A percentile compares a stretch with the other conserved stretches of the same genome.
Conservation (phyloP, 2,113 vertebrate species). For the Urocitellus parryii region DNA sequence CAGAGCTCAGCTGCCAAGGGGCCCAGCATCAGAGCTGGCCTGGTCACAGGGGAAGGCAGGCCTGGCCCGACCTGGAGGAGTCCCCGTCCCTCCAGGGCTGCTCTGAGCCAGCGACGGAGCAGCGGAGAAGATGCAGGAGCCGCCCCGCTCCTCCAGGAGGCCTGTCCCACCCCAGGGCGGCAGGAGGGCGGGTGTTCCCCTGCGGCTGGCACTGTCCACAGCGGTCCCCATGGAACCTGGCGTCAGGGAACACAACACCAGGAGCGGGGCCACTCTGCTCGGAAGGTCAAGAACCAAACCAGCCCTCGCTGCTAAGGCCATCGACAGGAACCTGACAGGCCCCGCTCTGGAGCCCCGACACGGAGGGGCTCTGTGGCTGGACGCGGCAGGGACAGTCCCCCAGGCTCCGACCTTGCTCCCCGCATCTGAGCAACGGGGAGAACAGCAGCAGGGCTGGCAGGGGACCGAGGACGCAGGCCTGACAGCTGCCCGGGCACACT, state of each 20-base stretch:
- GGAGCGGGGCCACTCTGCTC: not conserved
- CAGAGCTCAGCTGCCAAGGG: not conserved
- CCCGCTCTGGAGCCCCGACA: rapidly evolving
- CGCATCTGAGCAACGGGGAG: conserved; percentile 2
- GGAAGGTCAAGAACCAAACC: not conserved
- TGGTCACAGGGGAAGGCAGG: conserved; percentile 40
- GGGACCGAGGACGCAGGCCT: not conserved
- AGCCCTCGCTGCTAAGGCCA: not conserved
- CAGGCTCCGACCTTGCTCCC: not conserved
- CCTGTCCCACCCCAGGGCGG: rapidly evolving
- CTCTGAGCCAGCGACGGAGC: not conserved
- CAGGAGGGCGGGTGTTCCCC: not conserved
- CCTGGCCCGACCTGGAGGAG: not conserved
- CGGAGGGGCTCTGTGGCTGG: not conserved
- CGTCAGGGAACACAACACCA: rapidly evolving
- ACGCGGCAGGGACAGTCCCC: not conserved
- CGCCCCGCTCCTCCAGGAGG: rapidly evolving
- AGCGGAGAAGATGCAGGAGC: no score
- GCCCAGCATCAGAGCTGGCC: not conserved
- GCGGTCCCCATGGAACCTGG: not conserved
- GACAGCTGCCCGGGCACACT: not conserved
- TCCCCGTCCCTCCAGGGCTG: not conserved
- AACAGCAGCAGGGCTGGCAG: rapidly evolving
- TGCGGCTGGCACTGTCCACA: no score
- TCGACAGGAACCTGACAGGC: not conserved